These are phyloP conservation scores for Tokudaia muenninki DNA, from an alignment of 2,797 vertebrate genomes.

Conservation along the genomic window DNA sequence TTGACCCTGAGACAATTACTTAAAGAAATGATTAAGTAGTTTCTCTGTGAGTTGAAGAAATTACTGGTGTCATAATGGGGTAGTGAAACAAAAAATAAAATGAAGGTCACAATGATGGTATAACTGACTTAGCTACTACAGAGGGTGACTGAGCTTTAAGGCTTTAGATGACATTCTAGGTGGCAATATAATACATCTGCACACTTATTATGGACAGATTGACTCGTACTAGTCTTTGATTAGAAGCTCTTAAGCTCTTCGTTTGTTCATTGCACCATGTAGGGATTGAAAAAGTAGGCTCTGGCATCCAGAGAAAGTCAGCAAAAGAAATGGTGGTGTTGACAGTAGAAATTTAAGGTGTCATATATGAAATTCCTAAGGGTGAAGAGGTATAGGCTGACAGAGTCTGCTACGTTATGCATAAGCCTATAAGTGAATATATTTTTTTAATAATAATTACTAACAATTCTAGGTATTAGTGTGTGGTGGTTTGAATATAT, in stretches of 20 bases:
- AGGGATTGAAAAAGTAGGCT: background rate
- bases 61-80: slow-evolving; percentile 12
- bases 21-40: background rate
- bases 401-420: background rate
- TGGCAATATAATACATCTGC: background rate
- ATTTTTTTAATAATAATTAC: slow-evolving; percentile 30
- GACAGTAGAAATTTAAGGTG: background rate
- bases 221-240: background rate
- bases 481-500: too few species aligned
- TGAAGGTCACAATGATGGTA: background rate
- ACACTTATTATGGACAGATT: background rate
- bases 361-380: background rate
- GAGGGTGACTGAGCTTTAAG: background rate
- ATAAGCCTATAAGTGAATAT: slow-evolving; percentile 23
- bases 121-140: background rate
- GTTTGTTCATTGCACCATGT: background rate
- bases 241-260: background rate
- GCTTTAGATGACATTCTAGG: background rate
- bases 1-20: background rate
- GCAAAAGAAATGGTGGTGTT: slow-evolving; percentile 22
- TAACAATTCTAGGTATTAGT: slow-evolving; percentile 43
- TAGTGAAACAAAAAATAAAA: slow-evolving; percentile 15
- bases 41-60: slow-evolving; percentile 47
- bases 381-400: background rate
- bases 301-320: background rate